Evolutionary conservation across 2,888 invertebrate species (phyloP), one percentile per base, ranked within the genome.

Genomic region (Epinotia bilunana): DNA sequence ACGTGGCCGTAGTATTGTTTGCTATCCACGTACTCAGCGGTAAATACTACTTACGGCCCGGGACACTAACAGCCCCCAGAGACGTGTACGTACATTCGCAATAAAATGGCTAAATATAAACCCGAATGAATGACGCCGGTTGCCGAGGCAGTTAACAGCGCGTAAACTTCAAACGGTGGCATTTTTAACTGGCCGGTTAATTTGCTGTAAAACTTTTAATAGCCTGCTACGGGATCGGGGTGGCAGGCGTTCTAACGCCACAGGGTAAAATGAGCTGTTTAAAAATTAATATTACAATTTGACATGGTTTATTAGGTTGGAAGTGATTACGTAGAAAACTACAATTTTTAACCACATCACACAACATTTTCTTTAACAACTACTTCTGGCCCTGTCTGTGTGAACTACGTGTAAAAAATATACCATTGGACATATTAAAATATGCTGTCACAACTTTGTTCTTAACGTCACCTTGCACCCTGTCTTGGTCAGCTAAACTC

Each of bases 161-260:
- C 57, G 67, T 65, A 72, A 77, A 80, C 77, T 78, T 74, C 73
- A 74, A 74, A 74, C 68, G 62, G 55, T 20, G 53, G 62, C 49
- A 55, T 73, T 68, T 74, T 74, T 69, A 69, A 78, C 76, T 76
- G 73, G 33, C 58, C 63, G 77, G 77, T 74, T 79, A 79, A 79
- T 81, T 82, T 80, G 76, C 78, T 76, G 77, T 77, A 63, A 77
- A 82, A 83, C 78, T 83, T 83, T 81, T 80, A 81, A 81, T 78
- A 79, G 78, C 73, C 70, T 33, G 74, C 73, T 6, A 39, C 23
- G 13, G 46, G 63, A 20, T 4, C 62, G 39, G 7, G 63, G 20
- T 28, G 13, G 43, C 28, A 39, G 39, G 63, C 43, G 9, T 9
- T 39, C 0, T 46, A 49, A 20, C 13, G 16, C 13, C n/a, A 16